phyloP scores from a whole-genome alignment of 1,140 invertebrate genomes.

The Listronotus bonariensis region DNA sequence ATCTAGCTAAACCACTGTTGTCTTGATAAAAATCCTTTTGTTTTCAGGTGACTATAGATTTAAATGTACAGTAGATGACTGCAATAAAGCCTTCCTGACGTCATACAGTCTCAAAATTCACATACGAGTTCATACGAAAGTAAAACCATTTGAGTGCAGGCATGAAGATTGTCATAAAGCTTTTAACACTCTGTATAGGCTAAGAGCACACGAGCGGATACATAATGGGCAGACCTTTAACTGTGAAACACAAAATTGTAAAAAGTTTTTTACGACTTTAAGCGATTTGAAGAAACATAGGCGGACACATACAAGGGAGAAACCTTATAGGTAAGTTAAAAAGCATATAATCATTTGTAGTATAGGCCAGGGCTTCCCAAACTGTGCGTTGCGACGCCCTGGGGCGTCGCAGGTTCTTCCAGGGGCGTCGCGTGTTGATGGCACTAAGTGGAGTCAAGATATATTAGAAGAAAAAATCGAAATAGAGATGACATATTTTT shows the following conservation, averaged over 20 bases:
- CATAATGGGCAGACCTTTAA: constrained; percentile 96
- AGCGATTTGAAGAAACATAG: constrained; percentile 94
- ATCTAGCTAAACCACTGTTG: too few species aligned
- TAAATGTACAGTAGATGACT: constrained; percentile 84
- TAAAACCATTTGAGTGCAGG: constrained; percentile 85
- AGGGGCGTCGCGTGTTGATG: too few species aligned
- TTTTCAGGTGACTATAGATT: constrained; percentile 90
- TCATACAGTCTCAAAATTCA: constrained; percentile 96
- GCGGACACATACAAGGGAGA: constrained; percentile 89
- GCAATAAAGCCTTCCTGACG: constrained; percentile 92
- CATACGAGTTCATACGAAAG: constrained; percentile 91
- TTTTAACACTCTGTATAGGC: constrained; percentile 92
- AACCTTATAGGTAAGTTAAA: constrained; percentile 79
- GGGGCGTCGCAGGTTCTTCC: too few species aligned
- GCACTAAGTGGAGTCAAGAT: too few species aligned
- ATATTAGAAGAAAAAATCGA: too few species aligned
- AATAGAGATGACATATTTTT: too few species aligned
- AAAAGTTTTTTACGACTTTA: constrained; percentile 91
- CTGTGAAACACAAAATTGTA: constrained; percentile 81
- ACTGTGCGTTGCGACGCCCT: too few species aligned
- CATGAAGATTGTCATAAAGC: constrained; percentile 84
- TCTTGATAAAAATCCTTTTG: neutral
- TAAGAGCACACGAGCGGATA: constrained; percentile 88
- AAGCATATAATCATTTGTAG: too few species aligned
- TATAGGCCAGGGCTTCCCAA: too few species aligned